Conservation (phyloP, 2,888 invertebrate genomes). For the Pegoplata infirma region DNA sequence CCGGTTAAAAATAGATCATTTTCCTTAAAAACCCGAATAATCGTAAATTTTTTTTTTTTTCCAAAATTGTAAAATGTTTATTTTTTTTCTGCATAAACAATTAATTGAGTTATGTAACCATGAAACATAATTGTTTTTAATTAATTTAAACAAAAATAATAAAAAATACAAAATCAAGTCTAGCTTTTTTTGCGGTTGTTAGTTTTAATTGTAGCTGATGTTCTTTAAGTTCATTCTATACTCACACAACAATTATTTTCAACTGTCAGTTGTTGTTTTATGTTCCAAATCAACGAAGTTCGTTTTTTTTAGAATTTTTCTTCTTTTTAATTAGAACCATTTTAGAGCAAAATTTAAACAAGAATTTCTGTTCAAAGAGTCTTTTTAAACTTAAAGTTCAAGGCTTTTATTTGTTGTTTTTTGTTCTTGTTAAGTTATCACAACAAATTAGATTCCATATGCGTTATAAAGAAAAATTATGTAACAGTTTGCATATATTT, state of each 20-base stretch:
- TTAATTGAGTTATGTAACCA: slow-evolving; percentile 41
- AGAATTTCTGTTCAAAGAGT: background rate
- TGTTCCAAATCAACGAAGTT: background rate
- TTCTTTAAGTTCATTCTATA: slow-evolving; percentile 5
- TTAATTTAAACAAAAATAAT: background rate
- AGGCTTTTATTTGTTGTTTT: background rate
- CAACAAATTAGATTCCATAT: background rate
- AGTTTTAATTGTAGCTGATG: slow-evolving; percentile 2
- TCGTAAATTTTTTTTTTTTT: no score
- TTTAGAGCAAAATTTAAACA: background rate
- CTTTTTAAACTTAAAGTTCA: background rate
- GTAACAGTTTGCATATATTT: no score
- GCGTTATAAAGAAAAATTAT: background rate
- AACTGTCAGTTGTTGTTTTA: slow-evolving; percentile 6
- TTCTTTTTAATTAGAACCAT: background rate
- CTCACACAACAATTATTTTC: background rate
- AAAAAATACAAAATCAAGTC: background rate
- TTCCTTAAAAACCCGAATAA: no score
- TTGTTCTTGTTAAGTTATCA: no score
- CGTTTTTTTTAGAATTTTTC: background rate
- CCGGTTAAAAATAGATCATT: no score
- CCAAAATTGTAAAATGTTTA: background rate
- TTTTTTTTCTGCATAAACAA: slow-evolving; percentile 28
- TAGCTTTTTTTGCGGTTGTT: slow-evolving; percentile 10
- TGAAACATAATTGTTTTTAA: slow-evolving; percentile 46